These are phyloP conservation scores for Zhuqinia jingwanae DNA, from an alignment of 2,888 invertebrate genomes.

Conservation along the genomic window DNA sequence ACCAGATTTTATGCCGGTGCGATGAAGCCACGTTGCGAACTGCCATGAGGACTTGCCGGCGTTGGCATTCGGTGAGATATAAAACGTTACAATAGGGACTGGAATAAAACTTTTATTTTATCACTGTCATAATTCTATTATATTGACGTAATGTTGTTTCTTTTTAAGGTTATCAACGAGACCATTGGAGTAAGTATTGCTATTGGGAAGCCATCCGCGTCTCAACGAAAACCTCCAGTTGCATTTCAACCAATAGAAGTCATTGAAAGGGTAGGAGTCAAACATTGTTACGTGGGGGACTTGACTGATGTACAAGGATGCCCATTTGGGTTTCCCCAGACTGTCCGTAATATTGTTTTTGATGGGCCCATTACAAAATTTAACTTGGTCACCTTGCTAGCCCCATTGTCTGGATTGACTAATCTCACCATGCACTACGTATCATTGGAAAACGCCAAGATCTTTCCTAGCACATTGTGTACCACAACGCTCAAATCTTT, in stretches of 20 bases:
- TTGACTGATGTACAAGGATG: conserved; percentile 18
- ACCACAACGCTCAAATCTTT: conserved; percentile 41
- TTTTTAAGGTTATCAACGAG: conserved; percentile 42
- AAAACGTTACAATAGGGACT: no score
- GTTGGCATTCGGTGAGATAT: conserved; percentile 32
- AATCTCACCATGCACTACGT: conserved; percentile 52
- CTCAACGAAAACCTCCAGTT: background rate
- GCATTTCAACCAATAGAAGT: conserved; percentile 44
- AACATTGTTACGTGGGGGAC: conserved; percentile 49
- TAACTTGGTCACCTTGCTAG: conserved; percentile 40
- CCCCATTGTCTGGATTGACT: conserved; percentile 39
- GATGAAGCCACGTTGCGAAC: conserved; percentile 28
- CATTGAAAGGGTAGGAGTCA: conserved; percentile 23
- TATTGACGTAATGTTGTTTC: background rate
- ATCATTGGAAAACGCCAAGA: conserved; percentile 35
- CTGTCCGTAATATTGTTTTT: conserved; percentile 37
- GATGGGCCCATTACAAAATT: conserved; percentile 47
- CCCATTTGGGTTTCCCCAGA: conserved; percentile 48
- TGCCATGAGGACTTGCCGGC: conserved; percentile 20
- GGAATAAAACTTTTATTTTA: no score
- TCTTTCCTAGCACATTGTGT: background rate
- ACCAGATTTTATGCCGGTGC: conserved; percentile 31
- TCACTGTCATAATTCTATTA: background rate
- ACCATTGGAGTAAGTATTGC: conserved; percentile 33
- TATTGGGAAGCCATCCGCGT: conserved; percentile 27